These are phyloP conservation scores for Desmophyllum pertusum DNA, from an alignment of 92 coral and sea anemone genomes.

Conservation along the genomic window DNA sequence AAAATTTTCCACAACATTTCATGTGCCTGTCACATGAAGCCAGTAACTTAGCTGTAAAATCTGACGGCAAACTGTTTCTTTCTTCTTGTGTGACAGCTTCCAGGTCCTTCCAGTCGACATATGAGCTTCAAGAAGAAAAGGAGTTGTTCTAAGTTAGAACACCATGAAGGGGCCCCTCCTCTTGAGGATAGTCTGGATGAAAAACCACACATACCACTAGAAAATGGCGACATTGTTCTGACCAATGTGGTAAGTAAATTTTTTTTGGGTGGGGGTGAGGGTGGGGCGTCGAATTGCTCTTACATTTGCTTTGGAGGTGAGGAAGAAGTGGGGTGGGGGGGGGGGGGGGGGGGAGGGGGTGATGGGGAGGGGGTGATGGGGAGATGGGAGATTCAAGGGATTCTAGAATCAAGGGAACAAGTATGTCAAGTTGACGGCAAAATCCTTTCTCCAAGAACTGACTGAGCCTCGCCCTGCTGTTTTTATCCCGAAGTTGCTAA, in stretches of 20 bases:
- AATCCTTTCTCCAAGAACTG: too few relatives aligned
- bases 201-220: conserved; percentile 28
- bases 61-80: background rate
- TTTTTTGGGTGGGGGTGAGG: background rate
- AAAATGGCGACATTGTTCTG: conserved; percentile 69
- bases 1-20: too few relatives aligned
- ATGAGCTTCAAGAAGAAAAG: conserved; percentile 71
- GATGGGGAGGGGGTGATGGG: too few relatives aligned
- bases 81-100: conserved; percentile 52
- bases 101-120: conserved; percentile 75
- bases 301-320: too few relatives aligned
- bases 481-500: too few relatives aligned
- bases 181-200: conserved; percentile 32
- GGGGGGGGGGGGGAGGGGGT: background rate
- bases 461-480: too few relatives aligned
- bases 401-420: too few relatives aligned
- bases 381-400: too few relatives aligned
- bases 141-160: conserved; percentile 66
- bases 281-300: background rate
- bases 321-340: too few relatives aligned
- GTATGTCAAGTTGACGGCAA: too few relatives aligned
- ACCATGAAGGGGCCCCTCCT: conserved; percentile 70
- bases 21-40: too few relatives aligned
- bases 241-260: conserved; percentile 61
- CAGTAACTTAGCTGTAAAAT: background rate